A percentile compares a stretch with the other conserved stretches of the same genome.
Conservation (phyloP, 2,888 invertebrate genomes). For the Diabrotica balteata region DNA sequence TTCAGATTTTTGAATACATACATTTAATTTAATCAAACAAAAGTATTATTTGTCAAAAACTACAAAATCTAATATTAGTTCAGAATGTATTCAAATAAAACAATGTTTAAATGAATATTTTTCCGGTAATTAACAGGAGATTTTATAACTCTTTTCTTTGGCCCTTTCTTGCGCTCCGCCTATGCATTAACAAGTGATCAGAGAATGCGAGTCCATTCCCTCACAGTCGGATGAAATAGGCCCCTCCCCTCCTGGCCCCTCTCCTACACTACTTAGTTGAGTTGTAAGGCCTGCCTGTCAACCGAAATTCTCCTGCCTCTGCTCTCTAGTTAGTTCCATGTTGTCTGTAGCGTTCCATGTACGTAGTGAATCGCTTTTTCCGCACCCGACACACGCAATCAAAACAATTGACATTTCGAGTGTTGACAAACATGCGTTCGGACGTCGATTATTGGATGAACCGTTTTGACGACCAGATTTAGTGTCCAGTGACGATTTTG, state of each 20-base stretch:
- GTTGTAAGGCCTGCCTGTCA: slow-evolving; percentile 62
- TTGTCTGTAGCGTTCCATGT: slow-evolving; percentile 41
- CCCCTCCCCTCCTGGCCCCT: slow-evolving; percentile 54
- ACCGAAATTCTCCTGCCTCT: slow-evolving; percentile 55
- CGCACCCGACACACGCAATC: slow-evolving; percentile 12
- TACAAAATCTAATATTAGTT: too few species aligned
- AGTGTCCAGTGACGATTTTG: slow-evolving; percentile 28
- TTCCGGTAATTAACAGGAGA: too few species aligned
- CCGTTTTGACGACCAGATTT: slow-evolving; percentile 25
- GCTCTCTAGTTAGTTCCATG: slow-evolving; percentile 57
- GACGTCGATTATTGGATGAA: slow-evolving; percentile 5
- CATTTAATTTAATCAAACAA: too few species aligned
- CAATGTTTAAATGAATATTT: too few species aligned
- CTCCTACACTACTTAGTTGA: slow-evolving; percentile 60
- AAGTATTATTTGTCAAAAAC: too few species aligned
- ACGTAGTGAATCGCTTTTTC: slow-evolving; percentile 17
- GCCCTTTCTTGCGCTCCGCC: slow-evolving; percentile 41
- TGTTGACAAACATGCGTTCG: slow-evolving; percentile 22
- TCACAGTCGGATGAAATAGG: slow-evolving; percentile 51
- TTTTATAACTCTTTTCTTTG: too few species aligned
- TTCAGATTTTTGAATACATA: too few species aligned
- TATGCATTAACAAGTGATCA: slow-evolving; percentile 50
- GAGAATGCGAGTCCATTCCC: slow-evolving; percentile 55
- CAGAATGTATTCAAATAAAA: too few species aligned
- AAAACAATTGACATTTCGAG: slow-evolving; percentile 18